phyloP scores from a whole-genome alignment of 2,888 invertebrate genomes.

The Stenotaenia linearis region DNA sequence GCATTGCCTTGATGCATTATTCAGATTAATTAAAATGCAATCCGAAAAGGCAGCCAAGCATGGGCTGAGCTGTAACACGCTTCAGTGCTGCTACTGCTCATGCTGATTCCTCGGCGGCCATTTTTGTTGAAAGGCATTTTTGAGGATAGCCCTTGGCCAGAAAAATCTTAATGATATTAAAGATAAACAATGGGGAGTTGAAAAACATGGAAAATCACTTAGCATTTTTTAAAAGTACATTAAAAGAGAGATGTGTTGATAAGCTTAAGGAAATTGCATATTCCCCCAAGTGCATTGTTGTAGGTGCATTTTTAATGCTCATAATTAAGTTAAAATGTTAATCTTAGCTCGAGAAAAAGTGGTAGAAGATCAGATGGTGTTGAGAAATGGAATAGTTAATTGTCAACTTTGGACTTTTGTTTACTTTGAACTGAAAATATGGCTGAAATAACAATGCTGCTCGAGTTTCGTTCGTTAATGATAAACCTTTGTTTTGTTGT shows the following conservation, averaged over 20 bases:
- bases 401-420: neutral
- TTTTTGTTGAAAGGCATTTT: constrained; percentile 10
- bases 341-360: neutral
- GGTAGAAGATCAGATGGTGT: neutral
- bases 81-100: neutral
- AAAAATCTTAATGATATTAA: constrained; percentile 26
- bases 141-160: neutral
- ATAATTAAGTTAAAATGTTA: constrained; percentile 22
- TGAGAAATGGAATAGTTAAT: constrained; percentile 7
- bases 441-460: neutral
- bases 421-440: neutral
- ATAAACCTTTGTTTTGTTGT: neutral
- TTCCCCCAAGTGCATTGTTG: constrained; percentile 24
- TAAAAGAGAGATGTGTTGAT: constrained; percentile 23
- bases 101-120: constrained; percentile 14
- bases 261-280: constrained; percentile 26
- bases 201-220: constrained; percentile 19
- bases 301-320: neutral
- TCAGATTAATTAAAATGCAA: constrained; percentile 26
- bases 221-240: neutral
- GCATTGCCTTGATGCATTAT: constrained; percentile 8
- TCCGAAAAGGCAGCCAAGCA: constrained; percentile 7
- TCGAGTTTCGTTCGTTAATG: neutral
- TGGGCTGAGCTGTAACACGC: constrained; percentile 6
- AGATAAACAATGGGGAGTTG: constrained; percentile 21